A percentile compares a stretch with the other conserved stretches of the same genome.
Evolutionary conservation across 2,113 vertebrate species (phyloP).

Genomic region (Phalacrocorax brasilianus): DNA sequence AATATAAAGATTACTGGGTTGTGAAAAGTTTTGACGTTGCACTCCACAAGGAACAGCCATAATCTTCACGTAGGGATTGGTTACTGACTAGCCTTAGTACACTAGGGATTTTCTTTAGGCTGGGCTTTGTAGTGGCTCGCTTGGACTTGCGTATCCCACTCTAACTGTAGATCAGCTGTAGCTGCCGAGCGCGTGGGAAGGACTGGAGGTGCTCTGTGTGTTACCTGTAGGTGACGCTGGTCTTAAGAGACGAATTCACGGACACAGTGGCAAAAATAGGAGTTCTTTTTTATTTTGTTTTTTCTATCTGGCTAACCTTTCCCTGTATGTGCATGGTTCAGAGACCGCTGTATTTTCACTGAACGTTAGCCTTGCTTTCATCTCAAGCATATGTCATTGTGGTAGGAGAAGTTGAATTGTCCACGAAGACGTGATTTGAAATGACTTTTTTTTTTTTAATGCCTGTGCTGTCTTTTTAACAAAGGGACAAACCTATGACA

Average conservation of each 20-base stretch:
- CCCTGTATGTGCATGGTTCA: slow-evolving; percentile 57
- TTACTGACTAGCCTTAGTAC: slow-evolving; percentile 43
- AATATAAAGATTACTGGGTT: slow-evolving; percentile 63
- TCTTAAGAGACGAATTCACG: slow-evolving; percentile 53
- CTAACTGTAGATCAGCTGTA: slow-evolving; percentile 5
- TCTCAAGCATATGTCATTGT: slow-evolving; percentile 36
- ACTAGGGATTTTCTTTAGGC: slow-evolving; percentile 40
- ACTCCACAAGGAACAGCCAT: slow-evolving; percentile 74
- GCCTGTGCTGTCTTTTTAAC: slow-evolving; percentile 41
- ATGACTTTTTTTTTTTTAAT: slow-evolving; percentile 31
- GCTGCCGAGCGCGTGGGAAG: slow-evolving; percentile 53
- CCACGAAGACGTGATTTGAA: slow-evolving; percentile 57
- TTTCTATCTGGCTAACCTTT: slow-evolving; percentile 17
- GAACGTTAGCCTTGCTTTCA: slow-evolving; percentile 46
- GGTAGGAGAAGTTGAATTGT: slow-evolving; percentile 42
- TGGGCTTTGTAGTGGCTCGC: slow-evolving; percentile 44
- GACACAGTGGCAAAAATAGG: slow-evolving; percentile 27
- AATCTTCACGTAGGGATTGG: slow-evolving; percentile 26
- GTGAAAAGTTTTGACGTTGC: slow-evolving; percentile 68
- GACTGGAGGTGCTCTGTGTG: slow-evolving; percentile 2
- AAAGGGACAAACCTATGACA: slow-evolving; percentile 3
- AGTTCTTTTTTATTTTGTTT: background rate
- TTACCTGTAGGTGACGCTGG: background rate
- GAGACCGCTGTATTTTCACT: slow-evolving; percentile 46
- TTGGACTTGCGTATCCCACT: slow-evolving; percentile 52